Evolutionary conservation across 2,113 vertebrate species (phyloP).

Genomic region (Emydura subglobosa): DNA sequence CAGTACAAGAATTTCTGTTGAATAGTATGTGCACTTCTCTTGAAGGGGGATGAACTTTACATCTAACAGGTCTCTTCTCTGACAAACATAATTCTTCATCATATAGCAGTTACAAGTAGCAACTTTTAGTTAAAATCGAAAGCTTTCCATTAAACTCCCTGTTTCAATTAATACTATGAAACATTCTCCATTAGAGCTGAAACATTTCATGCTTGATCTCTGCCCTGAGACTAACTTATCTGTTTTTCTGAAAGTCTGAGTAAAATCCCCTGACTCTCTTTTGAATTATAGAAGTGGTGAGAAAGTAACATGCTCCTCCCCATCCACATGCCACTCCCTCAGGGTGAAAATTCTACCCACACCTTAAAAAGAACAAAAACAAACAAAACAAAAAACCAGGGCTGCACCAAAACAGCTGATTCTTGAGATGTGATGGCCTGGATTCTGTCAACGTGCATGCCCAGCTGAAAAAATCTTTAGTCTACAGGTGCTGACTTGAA

Average conservation of each 20-base stretch:
- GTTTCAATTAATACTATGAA: background rate
- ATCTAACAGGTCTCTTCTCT: background rate
- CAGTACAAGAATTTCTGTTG: background rate
- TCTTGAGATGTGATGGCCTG: background rate
- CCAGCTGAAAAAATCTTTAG: background rate
- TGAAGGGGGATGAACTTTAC: background rate
- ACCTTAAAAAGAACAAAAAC: background rate
- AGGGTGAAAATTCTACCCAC: background rate
- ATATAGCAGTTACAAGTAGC: background rate
- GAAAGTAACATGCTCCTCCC: background rate
- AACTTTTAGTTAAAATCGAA: background rate
- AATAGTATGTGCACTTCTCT: background rate
- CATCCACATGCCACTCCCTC: background rate
- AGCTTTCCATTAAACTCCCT: background rate
- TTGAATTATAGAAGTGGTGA: background rate
- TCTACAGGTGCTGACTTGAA: background rate
- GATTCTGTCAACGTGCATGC: background rate
- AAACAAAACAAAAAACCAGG: background rate
- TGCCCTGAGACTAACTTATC: background rate
- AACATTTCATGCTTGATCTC: background rate
- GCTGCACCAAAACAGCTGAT: background rate
- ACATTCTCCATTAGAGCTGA: background rate
- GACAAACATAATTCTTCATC: background rate
- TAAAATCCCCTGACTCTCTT: background rate
- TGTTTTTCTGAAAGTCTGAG: background rate